A percentile compares a stretch with the other conserved stretches of the same genome.
Conservation (phyloP, 2,113 vertebrate species). For the Eclectus roratus region DNA sequence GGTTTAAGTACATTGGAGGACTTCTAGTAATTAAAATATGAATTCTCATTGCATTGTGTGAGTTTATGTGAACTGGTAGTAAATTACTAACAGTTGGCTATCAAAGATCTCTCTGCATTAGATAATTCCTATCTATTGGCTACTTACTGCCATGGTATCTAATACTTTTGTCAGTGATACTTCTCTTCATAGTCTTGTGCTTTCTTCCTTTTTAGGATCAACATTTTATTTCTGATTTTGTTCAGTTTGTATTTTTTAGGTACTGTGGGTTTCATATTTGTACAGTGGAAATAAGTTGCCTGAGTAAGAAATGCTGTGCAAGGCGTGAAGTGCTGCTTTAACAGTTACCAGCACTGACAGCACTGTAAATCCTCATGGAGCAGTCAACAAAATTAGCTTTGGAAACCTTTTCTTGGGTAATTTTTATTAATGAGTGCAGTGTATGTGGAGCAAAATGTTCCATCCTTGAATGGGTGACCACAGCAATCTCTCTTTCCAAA, state of each 20-base stretch:
- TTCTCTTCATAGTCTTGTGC: not conserved
- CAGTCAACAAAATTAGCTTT: not conserved
- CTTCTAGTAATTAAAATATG: not conserved
- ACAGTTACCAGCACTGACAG: not conserved
- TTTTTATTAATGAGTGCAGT: conserved; percentile 7
- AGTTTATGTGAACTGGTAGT: not conserved
- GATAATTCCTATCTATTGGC: not conserved
- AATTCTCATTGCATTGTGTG: not conserved
- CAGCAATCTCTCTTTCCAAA: not conserved
- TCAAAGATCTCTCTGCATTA: not conserved
- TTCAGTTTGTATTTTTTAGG: not conserved
- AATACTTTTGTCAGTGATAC: not conserved
- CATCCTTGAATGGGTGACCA: not conserved
- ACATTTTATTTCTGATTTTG: not conserved
- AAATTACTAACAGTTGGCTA: not conserved
- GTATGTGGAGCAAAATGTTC: not conserved
- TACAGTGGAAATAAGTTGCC: not conserved
- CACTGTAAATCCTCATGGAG: not conserved
- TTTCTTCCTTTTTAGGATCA: not conserved
- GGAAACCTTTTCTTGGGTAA: not conserved
- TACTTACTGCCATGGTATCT: not conserved
- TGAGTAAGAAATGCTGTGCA: not conserved
- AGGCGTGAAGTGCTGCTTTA: not conserved
- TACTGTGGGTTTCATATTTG: not conserved
- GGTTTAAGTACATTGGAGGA: not conserved